Evolutionary conservation across 2,113 vertebrate genomes (phyloP).

Genomic region (Amazona vittata): DNA sequence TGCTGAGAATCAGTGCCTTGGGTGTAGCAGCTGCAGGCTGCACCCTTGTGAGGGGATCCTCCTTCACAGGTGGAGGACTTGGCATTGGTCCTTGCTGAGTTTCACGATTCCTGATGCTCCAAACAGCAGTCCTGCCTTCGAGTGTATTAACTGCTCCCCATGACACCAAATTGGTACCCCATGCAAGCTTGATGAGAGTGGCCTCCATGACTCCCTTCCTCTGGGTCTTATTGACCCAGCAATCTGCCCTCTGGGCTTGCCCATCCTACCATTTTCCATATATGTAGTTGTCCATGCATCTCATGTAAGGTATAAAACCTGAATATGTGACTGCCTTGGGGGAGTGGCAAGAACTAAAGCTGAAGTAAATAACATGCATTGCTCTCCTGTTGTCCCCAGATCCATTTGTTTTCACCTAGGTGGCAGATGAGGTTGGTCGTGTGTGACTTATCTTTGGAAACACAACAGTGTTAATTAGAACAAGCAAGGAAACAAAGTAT

Average conservation of each 20-base stretch:
- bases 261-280: neutral
- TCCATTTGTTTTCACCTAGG: fast-evolving
- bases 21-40: neutral
- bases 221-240: neutral
- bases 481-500: neutral
- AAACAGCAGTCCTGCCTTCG: neutral
- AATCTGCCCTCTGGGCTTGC: neutral
- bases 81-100: neutral
- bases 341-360: neutral
- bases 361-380: fast-evolving
- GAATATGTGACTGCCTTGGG: neutral
- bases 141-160: neutral
- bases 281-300: neutral
- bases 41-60: neutral
- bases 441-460: neutral
- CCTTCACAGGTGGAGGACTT: neutral
- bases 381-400: neutral
- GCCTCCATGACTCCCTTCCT: neutral
- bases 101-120: neutral
- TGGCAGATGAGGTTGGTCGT: fast-evolving
- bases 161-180: fast-evolving
- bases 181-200: neutral
- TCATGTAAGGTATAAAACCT: fast-evolving
- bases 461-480: fast-evolving
- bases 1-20: neutral